Percentiles rank a stretch among this genome's conserved stretches.
Conservation (phyloP, 2,797 vertebrate species). For the Cirrhinus mrigala region DNA sequence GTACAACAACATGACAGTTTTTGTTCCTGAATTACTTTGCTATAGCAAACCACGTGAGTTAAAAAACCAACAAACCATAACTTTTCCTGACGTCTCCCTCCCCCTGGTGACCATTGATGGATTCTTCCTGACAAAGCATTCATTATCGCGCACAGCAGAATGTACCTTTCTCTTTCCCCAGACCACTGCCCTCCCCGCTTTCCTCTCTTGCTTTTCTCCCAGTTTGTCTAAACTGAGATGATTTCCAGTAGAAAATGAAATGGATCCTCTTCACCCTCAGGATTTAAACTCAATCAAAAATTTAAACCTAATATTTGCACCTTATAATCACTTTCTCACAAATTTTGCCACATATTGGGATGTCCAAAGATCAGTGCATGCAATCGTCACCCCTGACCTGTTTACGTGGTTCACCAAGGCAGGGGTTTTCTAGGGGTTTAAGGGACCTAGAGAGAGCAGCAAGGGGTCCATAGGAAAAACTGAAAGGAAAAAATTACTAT, state of each 20-base stretch:
- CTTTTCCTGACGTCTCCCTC: constrained; percentile 90
- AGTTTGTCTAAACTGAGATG: constrained; percentile 80
- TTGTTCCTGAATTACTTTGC: constrained; percentile 93
- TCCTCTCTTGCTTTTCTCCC: constrained; percentile 62
- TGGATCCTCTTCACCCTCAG: constrained; percentile 55
- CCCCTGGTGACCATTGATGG: constrained; percentile 89
- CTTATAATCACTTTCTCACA: not conserved
- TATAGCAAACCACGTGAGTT: constrained; percentile 88
- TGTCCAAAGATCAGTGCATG: not conserved
- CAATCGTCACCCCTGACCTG: not conserved
- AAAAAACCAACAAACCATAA: constrained; percentile 91
- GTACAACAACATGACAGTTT: constrained; percentile 88
- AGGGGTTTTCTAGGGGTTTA: not conserved
- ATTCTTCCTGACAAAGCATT: constrained; percentile 89
- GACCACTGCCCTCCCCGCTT: constrained; percentile 49
- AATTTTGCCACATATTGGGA: not conserved
- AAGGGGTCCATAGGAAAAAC: not conserved
- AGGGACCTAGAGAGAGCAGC: not conserved
- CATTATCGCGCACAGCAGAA: constrained; percentile 87
- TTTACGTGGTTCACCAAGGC: not conserved
- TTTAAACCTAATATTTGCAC: not conserved
- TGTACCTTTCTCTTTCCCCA: constrained; percentile 79
- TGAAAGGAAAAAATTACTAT: not conserved
- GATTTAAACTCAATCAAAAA: constrained; percentile 8
- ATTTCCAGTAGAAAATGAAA: constrained; percentile 72